Evolutionary conservation across 2,113 vertebrate species (phyloP), one percentile per base, ranked within the genome.

Genomic region (Chamaea fasciata): DNA sequence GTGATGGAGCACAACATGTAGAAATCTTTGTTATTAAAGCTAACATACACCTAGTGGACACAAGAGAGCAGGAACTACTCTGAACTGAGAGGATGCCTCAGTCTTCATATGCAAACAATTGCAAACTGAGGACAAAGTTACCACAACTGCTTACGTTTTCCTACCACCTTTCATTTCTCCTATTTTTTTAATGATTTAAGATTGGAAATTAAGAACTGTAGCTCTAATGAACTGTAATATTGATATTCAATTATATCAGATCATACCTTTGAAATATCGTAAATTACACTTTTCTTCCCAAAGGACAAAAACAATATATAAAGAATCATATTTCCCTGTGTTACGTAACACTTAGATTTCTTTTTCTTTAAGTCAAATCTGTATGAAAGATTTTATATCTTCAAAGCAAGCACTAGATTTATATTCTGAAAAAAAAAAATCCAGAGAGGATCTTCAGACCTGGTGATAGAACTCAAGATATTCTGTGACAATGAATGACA

Each of bases 401-500:
- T 37, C 35, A 91, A 57, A 11, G 23, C 14, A 80, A 90, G 47
- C n/a, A 80, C 13, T 59, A 73, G 21, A 59, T 52, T 11, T 42
- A 50, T n/a, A n/a, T 19, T 15, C 19, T 2, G 7, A 4, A 8
- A 28, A 30, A 8, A 28, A 30, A 52, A 28, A 26, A 47, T 47
- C 14, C 56, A 49, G 79, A 49, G 35, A 3, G 15, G 8, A 57
- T 41, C 79, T 90, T 50, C 49, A 31, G 79, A 57, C 22, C 63
- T 3, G 0, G 5, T 26, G 26, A 64, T 68, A 26, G 23, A 63
- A 31, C 16, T 80, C 1, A 0, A 79, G 47, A 49, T 41, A 57
- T 53, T 55, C 19, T 26, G 19, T 37, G 18, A 50, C 23, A 84
- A 77, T 8, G 39, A 68, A 0, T 60, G n/a, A 35, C 9, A 74